Evolutionary conservation across 2,113 vertebrate species (phyloP), one percentile per base, ranked within the genome.

Genomic region (Chionodraco myersi): DNA sequence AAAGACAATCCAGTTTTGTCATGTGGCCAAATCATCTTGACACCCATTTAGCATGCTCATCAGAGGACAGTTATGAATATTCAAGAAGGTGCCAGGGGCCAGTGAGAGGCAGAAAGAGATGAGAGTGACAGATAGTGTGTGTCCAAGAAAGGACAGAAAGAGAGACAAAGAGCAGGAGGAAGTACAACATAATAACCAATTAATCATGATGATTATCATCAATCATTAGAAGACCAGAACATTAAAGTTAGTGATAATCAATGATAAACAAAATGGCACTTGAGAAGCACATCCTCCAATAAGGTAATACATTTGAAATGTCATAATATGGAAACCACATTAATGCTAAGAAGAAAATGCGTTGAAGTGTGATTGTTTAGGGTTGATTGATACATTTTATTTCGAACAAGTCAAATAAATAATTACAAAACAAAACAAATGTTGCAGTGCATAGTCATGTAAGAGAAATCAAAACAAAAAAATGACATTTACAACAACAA

Each of bases 51-150:
- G 88, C 92, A 94, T 93, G 93, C 91, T 94, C 88, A 92, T 92
- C 85, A 90, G 80, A 86, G 83, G 92, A 91, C 84, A 85, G 61
- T 92, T 93, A 94, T 88, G 93, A 96, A 96, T 96, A 96, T 96
- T 96, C 95, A 97, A 94, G 94, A 94, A 93, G 94, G 89, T 86
- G 83, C 81, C 81, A 80, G 86, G 78, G 85, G 88, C 87, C 87
- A 87, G 68, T 34, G 75, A 86, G 79, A 70, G 26, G 73, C 65
- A 85, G 82, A 82, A 86, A 71, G 59, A 70, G 66, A 81, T 77
- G 76, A 75, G 76, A 77, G 58, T 79, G 82, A 81, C 77, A 78
- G 64, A 86, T 67, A 75, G 70, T 53, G 44, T 11, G 64, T 58
- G 52, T 89, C 72, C 69, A 72, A 78, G 62, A 84, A 16, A 68